Percentiles rank a stretch among this genome's conserved stretches.
Conservation (phyloP, 2,888 invertebrate species). For the Pachymerium ferrugineum region DNA sequence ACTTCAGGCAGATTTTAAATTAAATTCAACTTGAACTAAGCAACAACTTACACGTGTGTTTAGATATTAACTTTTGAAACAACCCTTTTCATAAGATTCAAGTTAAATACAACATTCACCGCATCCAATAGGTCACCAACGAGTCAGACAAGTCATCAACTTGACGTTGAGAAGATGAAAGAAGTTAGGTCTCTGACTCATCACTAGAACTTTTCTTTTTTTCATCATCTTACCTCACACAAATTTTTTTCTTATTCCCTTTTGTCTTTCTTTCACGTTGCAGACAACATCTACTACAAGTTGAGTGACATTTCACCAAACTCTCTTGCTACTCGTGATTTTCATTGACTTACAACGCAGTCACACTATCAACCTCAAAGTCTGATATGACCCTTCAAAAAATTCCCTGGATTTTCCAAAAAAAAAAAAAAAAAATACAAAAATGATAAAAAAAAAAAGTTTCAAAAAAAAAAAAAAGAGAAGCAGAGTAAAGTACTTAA, state of each 20-base stretch:
- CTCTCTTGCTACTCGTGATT: background rate
- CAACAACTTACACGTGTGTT: too few relatives aligned
- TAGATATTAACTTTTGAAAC: too few relatives aligned
- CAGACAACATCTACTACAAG: background rate
- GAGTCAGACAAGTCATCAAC: too few relatives aligned
- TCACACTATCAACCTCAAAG: background rate
- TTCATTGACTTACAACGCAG: conserved; percentile 23
- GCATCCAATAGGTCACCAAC: too few relatives aligned
- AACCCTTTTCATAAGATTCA: too few relatives aligned
- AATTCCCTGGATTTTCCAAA: background rate
- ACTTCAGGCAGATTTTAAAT: too few relatives aligned
- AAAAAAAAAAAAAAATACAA: background rate
- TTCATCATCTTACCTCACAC: too few relatives aligned
- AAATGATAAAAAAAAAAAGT: background rate
- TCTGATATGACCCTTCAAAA: background rate
- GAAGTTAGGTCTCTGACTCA: background rate
- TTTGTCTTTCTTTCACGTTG: background rate
- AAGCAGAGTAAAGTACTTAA: conserved; percentile 20
- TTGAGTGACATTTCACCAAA: conserved; percentile 18
- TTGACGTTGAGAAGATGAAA: conserved; percentile 12
- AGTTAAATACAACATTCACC: too few relatives aligned
- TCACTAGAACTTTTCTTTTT: too few relatives aligned
- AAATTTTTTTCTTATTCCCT: background rate
- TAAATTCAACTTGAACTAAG: too few relatives aligned
- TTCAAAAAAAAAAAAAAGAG: background rate